Evolutionary conservation across 1,140 invertebrate genomes (phyloP), one percentile per base, ranked within the genome.

Genomic region (Pogonus chalceus): DNA sequence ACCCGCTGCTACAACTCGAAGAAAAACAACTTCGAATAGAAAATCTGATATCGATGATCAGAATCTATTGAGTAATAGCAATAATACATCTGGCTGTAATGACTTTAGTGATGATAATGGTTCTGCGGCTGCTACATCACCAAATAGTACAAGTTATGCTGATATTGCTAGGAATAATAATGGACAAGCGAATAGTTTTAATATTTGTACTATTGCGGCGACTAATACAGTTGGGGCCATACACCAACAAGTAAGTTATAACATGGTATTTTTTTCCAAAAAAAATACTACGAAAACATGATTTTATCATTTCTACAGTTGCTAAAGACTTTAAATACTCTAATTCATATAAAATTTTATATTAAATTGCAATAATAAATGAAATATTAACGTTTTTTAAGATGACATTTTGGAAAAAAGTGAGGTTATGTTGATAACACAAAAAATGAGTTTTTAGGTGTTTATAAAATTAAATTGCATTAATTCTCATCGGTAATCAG

Each of bases 121-220:
- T 12, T 16, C 37, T 43, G 37, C 7, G 4, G 37, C 37, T 10
- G 4, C 26, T 14, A 31, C 26, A 14, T 4, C 7, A 31, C 26
- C 26, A 14, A 14, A 76, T 9, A 76, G 79, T n/a, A 81, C 81
- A 23, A 86, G 84, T 26, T 87, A 87, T 64, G 85, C 85, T 1
- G 84, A 86, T 60, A 87, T 87, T 58, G 79, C 84, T 18, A 76
- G 79, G 39, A 83, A 75, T n/a, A 66, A 48, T 31, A 43, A 43
- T 20, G 20, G n/a, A 2, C 20, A n/a, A 20, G 2, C 12, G 14
- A 23, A 7, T n/a, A 46, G 2, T 21, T 16, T 3, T 20, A 39
- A 12, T n/a, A 31, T 20, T 47, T 16, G 20, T 47, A 20, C 72
- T 16, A 72, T 70, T 43, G 65, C 68, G 55, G 21, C 39, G 24